Evolutionary conservation across 37 sponge, comb jelly and placozoan genomes (phyloP), one percentile per base, ranked within the genome.

Genomic region (Spongia lamella): DNA sequence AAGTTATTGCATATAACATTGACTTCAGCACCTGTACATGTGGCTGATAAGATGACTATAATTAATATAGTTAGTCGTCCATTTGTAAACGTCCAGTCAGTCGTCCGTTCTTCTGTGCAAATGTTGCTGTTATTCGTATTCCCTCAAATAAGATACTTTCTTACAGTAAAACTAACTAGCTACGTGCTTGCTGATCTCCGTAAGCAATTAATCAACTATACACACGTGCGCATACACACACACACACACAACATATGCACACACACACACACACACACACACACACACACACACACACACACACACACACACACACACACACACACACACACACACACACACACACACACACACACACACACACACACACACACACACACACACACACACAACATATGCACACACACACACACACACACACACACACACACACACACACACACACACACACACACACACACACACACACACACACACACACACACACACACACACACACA

Each of bases 401-500:
- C n/a, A n/a, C n/a, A n/a, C n/a, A n/a, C n/a, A n/a, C n/a, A 20
- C 26, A 61, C 26, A 61, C n/a, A 24, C 17, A 24, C 21, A 13
- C 62, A 19, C 16, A 19, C 14, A 19, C 17, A 52, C 14, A 19
- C 14, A 5, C 57, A 56, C 25, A 52, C 53, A 52, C 53, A 52
- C 53, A 52, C 53, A 52, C 53, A 52, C 53, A 52, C 53, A 52
- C 53, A 52, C 53, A 21, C 24, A 14, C 24, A 11, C 13, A 19
- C 29, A n/a, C 35, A 14, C n/a, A 15, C 24, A 34, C 26, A n/a
- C 50, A 29, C 67, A 88, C 78, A n/a, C n/a, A n/a, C n/a, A n/a
- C n/a, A n/a, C n/a, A n/a, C n/a, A n/a, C n/a, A n/a, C n/a, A n/a
- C n/a, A n/a, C n/a, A n/a, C n/a, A n/a, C n/a, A n/a, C n/a, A n/a